phyloP scores from a whole-genome alignment of 2,888 invertebrate genomes.

The Hololepta plana region DNA sequence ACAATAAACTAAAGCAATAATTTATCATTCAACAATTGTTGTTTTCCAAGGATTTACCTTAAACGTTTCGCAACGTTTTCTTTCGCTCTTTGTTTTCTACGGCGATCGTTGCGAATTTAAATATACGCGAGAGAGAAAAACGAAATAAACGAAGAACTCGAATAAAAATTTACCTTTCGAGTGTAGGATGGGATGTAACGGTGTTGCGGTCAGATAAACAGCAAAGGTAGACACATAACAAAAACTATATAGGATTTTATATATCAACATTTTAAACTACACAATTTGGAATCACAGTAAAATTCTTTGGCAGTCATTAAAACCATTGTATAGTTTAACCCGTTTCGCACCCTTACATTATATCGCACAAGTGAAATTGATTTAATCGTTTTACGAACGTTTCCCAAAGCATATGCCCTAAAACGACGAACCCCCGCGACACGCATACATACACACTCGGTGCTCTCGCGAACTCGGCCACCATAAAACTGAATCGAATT shows the following conservation, averaged over 20 bases:
- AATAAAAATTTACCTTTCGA: conserved; percentile 13
- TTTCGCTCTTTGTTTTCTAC: neutral
- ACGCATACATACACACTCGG: neutral
- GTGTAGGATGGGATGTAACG: conserved; percentile 13
- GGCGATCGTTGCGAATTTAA: no score
- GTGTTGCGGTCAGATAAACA: conserved; percentile 11
- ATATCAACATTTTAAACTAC: conserved; percentile 11
- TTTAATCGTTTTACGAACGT: no score
- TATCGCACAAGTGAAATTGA: no score
- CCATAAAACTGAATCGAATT: no score
- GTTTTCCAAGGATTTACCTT: no score
- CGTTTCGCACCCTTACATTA: conserved; percentile 3
- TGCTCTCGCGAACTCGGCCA: no score
- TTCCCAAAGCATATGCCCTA: no score
- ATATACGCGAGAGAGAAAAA: no score
- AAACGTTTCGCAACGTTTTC: conserved; percentile 1
- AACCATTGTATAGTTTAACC: conserved; percentile 7
- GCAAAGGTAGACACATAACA: conserved; percentile 10
- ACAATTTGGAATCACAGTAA: conserved; percentile 7
- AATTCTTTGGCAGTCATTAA: conserved; percentile 8
- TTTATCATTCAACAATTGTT: no score
- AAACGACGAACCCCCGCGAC: conserved; percentile 1
- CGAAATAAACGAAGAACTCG: no score
- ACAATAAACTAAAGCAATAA: no score
- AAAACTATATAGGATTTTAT: conserved; percentile 4